Percentiles rank a stretch among this genome's conserved stretches.
Conservation (phyloP, 1,140 invertebrate species). For the Euura saliciscinereae region DNA sequence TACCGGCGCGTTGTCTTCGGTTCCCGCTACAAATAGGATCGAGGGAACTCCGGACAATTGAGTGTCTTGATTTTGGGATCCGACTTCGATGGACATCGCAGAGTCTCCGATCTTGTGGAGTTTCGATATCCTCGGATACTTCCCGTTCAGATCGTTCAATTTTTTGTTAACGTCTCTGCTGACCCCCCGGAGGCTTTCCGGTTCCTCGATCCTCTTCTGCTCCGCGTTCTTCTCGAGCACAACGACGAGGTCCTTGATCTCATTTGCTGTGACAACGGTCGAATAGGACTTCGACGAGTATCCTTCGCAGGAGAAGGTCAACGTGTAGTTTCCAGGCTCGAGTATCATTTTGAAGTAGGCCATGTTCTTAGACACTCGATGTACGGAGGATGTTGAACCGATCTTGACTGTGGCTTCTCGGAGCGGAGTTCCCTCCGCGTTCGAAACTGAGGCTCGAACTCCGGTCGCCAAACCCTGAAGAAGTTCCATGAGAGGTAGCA, state of each 20-base stretch:
- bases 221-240: constrained; percentile 25
- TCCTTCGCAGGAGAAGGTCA: constrained; percentile 64
- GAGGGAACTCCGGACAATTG: constrained; percentile 36
- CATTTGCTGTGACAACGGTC: constrained; percentile 48
- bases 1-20: constrained; percentile 39
- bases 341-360: constrained; percentile 74
- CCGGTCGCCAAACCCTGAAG: constrained; percentile 63
- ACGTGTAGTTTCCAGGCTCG: constrained; percentile 66
- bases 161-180: constrained; percentile 30
- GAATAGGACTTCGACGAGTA: constrained; percentile 60
- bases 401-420: constrained; percentile 74
- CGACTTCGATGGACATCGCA: constrained; percentile 48
- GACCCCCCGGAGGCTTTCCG: constrained; percentile 8
- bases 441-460: constrained; percentile 73
- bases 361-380: constrained; percentile 69
- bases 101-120: constrained; percentile 41
- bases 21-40: constrained; percentile 47
- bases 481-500: constrained; percentile 73
- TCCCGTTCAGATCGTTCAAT: constrained; percentile 42
- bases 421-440: constrained; percentile 68
- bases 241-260: constrained; percentile 46
- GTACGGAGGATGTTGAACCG: constrained; percentile 59
- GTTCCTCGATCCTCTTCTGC: constrained; percentile 15
- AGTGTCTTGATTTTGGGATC: constrained; percentile 28
- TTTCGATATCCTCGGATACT: constrained; percentile 43